phyloP scores from a whole-genome alignment of 1,140 invertebrate genomes.

The Conopomorpha cramerella region DNA sequence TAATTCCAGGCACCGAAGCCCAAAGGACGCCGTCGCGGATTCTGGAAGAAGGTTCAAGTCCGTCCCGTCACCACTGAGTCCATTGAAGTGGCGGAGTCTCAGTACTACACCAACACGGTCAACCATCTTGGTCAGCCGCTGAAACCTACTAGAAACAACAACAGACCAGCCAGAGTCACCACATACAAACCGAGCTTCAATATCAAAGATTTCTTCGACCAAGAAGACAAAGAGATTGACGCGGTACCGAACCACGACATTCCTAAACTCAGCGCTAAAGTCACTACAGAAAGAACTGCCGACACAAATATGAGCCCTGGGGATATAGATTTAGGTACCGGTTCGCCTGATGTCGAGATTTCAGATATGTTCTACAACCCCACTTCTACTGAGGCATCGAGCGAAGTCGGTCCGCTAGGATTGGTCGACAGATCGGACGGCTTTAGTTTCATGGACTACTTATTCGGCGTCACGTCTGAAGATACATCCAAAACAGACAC shows the following conservation, averaged over 20 bases:
- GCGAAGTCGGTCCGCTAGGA: conserved; percentile 2
- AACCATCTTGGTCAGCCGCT: conserved; percentile 43
- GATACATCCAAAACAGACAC: conserved; percentile 10
- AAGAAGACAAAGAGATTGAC: conserved; percentile 27
- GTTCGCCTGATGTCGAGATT: conserved; percentile 35
- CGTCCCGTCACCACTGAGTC: conserved; percentile 60
- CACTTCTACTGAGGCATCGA: conserved; percentile 10
- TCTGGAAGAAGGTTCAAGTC: conserved; percentile 68
- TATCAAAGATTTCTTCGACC: conserved; percentile 8
- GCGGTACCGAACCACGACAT: conserved; percentile 28
- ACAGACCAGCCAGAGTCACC: conserved; percentile 25
- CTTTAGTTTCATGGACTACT: conserved; percentile 46
- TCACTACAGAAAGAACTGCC: conserved; percentile 11
- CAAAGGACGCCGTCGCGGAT: conserved; percentile 60
- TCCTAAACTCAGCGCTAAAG: conserved; percentile 21
- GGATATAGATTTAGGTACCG: conserved; percentile 46
- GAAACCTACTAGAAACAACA: conserved; percentile 13
- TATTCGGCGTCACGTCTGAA: conserved; percentile 29
- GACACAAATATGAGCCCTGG: conserved; percentile 20
- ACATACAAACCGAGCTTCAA: conserved; percentile 44
- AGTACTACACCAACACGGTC: conserved; percentile 52
- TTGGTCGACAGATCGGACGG: conserved; percentile 28
- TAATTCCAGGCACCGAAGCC: conserved; percentile 27
- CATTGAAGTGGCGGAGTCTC: conserved; percentile 72
- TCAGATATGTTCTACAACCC: conserved; percentile 28